A percentile compares a stretch with the other conserved stretches of the same genome.
phyloP scores from a whole-genome alignment of 2,888 invertebrate genomes.

The Omphaloscelis lunosa region DNA sequence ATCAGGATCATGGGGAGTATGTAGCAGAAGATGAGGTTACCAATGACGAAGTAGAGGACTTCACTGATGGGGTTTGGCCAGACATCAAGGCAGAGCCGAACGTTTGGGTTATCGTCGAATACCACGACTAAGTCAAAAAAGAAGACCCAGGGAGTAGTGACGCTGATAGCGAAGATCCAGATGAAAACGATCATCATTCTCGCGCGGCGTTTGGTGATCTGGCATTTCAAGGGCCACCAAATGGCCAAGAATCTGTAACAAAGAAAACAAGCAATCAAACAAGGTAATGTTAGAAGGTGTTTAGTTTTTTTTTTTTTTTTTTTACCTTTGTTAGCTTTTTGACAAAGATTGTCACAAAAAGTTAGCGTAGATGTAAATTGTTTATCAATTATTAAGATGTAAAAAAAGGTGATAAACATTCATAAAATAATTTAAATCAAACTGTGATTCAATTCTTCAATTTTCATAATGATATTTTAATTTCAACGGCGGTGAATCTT shows the following conservation, averaged over 20 bases:
- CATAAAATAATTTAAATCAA: not conserved
- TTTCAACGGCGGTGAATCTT: not conserved
- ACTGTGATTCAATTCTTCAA: not conserved
- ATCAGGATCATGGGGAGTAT: constrained; percentile 97
- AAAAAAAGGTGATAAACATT: not conserved
- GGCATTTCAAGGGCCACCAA: constrained; percentile 98
- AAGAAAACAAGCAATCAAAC: constrained; percentile 61
- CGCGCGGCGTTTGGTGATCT: constrained; percentile 97
- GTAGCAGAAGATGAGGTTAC: constrained; percentile 97
- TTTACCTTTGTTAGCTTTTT: not conserved
- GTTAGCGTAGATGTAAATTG: not conserved
- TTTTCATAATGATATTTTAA: not conserved
- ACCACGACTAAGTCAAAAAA: constrained; percentile 96
- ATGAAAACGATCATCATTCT: constrained; percentile 96
- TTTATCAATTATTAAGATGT: not conserved
- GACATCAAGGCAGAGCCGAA: constrained; percentile 94
- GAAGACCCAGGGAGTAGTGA: constrained; percentile 97
- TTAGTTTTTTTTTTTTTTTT: not conserved
- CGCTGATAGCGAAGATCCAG: constrained; percentile 96
- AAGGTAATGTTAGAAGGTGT: not conserved
- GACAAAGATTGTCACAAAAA: not conserved
- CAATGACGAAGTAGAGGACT: constrained; percentile 96
- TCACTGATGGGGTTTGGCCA: constrained; percentile 97
- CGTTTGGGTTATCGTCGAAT: constrained; percentile 94
- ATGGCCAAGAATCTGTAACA: constrained; percentile 97